Base-by-base conservation (phyloP, 2,888 invertebrate species). In the Phorcus lineatus region DNA sequence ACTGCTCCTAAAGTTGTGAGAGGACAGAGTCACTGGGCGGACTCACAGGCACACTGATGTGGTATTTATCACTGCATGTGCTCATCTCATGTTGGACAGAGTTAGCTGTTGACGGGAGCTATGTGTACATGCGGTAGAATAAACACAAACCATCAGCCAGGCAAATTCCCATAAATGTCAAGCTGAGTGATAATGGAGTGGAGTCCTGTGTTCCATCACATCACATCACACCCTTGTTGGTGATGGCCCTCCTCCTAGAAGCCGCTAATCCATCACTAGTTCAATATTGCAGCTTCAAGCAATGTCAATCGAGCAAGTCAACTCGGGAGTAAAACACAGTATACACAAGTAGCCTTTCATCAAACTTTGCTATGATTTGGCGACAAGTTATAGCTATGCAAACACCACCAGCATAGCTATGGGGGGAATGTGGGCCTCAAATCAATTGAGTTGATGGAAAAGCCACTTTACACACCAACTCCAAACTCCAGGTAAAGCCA, bases 141-240 rank as follows among this genome's bases (percentile, higher is more conserved):
- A 3, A 70, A 70, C 70, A 70, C 70, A 36, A 24, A 36, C 70
- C 28, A n/a, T 36, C 70, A 9, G 19, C 70, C 40, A 70, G 36
- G 36, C 70, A 70, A 70, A 70, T 40, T 70, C 70, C 36, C 70
- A 70, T 70, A 31, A 40, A 70, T 70, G 70, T 70, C 70, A 40
- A 40, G 40, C 70, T 19, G 11, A 31, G 36, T 19, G 40, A 70
- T 70, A 70, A 70, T 40, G 11, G 19, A 70, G 70, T 70, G 36
- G 40, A 16, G 70, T 31, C 36, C 36, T 40, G 70, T 70, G 36
- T 40, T 16, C 70, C 40, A 70, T 70, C 70, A 31, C 47, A 36
- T 36, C 36, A 28, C 67, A 19, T 40, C 70, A 70, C 36, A 70
- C 70, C 4, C n/a, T 31, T 19, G 36, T 36, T 36, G 17, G 70